Conservation (phyloP, 2,797 vertebrate species). For the Echiichthys vipera region DNA sequence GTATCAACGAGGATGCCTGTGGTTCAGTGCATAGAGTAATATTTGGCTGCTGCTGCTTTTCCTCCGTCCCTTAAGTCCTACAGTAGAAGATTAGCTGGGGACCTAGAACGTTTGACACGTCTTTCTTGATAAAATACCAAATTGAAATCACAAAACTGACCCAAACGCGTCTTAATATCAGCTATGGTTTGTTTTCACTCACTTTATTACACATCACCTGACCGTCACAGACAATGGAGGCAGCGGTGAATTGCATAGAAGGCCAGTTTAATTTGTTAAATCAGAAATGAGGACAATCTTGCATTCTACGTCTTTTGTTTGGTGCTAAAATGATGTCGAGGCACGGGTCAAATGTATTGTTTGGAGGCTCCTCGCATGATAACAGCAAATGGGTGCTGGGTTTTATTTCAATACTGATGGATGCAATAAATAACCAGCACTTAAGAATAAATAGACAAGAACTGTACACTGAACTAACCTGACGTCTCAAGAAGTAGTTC, state of each 20-base stretch:
- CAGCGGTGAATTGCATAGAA: neutral
- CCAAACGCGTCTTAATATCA: neutral
- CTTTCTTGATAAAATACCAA: neutral
- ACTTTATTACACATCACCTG: neutral
- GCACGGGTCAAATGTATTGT: neutral
- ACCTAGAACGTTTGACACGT: neutral
- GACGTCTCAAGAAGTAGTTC: neutral
- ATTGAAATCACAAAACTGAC: too few relatives aligned
- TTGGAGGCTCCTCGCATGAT: neutral
- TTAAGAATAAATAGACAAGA: neutral
- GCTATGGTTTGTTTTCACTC: neutral
- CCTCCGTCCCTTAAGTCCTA: neutral
- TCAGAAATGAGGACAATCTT: neutral
- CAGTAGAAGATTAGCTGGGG: neutral
- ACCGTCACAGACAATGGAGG: neutral
- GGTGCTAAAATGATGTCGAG: neutral
- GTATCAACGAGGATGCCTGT: neutral
- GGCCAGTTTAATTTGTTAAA: neutral
- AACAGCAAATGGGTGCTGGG: constrained; percentile 5
- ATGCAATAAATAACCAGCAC: neutral
- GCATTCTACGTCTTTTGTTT: neutral
- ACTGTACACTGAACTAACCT: neutral
- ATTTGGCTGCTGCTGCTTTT: neutral
- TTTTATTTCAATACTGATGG: constrained; percentile 20
- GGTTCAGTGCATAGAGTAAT: neutral